Evolutionary conservation across 2,797 vertebrate genomes (phyloP).

Genomic region (Coregonus suidteri): DNA sequence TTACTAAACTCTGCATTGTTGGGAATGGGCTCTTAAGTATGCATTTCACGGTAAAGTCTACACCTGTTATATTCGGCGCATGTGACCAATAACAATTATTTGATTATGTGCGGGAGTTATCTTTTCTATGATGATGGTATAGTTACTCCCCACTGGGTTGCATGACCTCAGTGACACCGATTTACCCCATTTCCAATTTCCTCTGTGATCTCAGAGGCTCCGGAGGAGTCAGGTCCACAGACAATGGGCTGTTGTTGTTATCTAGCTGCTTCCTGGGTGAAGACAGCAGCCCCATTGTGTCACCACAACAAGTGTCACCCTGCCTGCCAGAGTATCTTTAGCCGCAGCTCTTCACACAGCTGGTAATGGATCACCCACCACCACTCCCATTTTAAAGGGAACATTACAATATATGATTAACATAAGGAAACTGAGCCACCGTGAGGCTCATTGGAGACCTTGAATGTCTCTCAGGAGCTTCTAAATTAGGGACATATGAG

Average conservation of each 20-base stretch:
- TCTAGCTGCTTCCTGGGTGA: slow-evolving; percentile 43
- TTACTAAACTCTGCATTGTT: too few relatives aligned
- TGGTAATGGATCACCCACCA: slow-evolving; percentile 19
- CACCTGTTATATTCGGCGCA: too few relatives aligned
- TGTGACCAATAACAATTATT: background rate
- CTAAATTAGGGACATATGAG: background rate
- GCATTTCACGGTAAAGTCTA: too few relatives aligned
- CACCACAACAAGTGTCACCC: slow-evolving; percentile 33
- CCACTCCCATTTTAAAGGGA: slow-evolving; percentile 10
- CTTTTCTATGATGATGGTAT: slow-evolving; percentile 2
- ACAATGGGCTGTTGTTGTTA: slow-evolving; percentile 55
- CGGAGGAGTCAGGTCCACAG: background rate
- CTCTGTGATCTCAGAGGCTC: slow-evolving; percentile 25
- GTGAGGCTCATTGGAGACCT: background rate
- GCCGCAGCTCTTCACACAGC: background rate
- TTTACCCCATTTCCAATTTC: slow-evolving; percentile 35
- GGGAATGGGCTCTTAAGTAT: too few relatives aligned
- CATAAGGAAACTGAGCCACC: background rate
- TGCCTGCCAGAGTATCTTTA: slow-evolving; percentile 43
- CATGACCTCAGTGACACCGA: slow-evolving; percentile 23
- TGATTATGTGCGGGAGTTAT: background rate
- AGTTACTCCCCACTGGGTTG: background rate
- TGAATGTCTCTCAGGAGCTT: background rate
- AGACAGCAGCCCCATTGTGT: slow-evolving; percentile 50
- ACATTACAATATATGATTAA: slow-evolving; percentile 5